phyloP scores from a whole-genome alignment of 1,140 invertebrate species.

The Rhyacophila brunnea region DNA sequence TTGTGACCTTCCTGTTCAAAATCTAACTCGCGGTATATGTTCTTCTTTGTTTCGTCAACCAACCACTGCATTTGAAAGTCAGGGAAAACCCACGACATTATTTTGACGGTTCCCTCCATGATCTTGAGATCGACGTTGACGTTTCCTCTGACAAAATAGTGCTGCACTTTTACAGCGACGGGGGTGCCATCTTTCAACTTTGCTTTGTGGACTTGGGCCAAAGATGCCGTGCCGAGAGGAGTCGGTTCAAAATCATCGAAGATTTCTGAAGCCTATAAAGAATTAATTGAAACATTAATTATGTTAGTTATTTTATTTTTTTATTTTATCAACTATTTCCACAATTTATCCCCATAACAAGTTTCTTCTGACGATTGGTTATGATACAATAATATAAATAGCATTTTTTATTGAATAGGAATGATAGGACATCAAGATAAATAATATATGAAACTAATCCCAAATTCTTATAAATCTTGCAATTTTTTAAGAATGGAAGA shows the following conservation, averaged over 20 bases:
- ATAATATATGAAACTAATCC: no score
- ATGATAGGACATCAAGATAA: no score
- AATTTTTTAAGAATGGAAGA: no score
- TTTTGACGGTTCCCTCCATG: slow-evolving; percentile 87
- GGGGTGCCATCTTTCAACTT: slow-evolving; percentile 77
- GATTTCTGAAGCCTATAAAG: slow-evolving; percentile 69
- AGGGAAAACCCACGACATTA: slow-evolving; percentile 87
- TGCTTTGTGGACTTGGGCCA: slow-evolving; percentile 96
- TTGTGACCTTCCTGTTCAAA: slow-evolving; percentile 91
- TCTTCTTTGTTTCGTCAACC: slow-evolving; percentile 92
- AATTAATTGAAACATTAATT: no score
- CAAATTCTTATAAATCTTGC: no score
- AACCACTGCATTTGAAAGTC: slow-evolving; percentile 97
- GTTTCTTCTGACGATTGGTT: no score
- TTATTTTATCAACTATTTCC: no score
- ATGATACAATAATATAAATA: no score
- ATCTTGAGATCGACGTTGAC: slow-evolving; percentile 88
- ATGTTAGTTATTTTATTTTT: no score
- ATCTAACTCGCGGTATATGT: slow-evolving; percentile 89
- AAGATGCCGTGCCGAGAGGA: slow-evolving; percentile 90
- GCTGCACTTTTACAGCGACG: slow-evolving; percentile 97
- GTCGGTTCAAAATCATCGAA: slow-evolving; percentile 82
- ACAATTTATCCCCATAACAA: no score
- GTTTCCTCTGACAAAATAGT: slow-evolving; percentile 84
- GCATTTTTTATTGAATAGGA: no score